Base-by-base conservation (phyloP, 2,113 vertebrate genomes). In the Ardeotis arabs region DNA sequence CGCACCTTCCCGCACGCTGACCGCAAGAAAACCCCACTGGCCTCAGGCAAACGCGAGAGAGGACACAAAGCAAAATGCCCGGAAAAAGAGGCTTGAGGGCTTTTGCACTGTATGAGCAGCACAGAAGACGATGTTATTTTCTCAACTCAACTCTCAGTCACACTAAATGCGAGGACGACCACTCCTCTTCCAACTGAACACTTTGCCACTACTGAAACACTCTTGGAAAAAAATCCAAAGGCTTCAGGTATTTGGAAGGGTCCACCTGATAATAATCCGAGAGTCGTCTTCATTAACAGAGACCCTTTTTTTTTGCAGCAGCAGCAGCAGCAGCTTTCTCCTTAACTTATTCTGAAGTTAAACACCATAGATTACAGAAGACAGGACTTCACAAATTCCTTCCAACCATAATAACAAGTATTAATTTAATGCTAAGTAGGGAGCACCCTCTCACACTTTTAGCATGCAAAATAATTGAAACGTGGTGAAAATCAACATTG, bases 111-210 rank as follows among this genome's bases (percentile, higher is more conserved):
- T 4, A 23, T 3, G 17, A 58, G 55, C 14, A 56, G 68, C 56
- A 25, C 31, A 63, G n/a, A 47, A 47, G 56, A 23, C 0, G 0
- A 0, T 6, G n/a, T 21, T 10, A 28, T 77, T 81, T 69, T 44
- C 74, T 60, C 9, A 47, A 27, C 31, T 11, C 58, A 72, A 1
- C 21, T 70, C 63, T 39, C 39, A n/a, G 76, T 15, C 58, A 16
- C 31, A 14, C 14, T 23, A 17, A 60, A 53, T 1, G 5, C 19
- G 21, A 44, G 29, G 39, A 14, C 7, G 33, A 14, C 22, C 37
- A 33, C 37, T 2, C 17, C 19, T 77, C 60, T 63, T 25, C 84
- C 64, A 55, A 37, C 8, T 0, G 3, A 59, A 27, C 1, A 1
- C 52, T 44, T 2, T 37, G n/a, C 59, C 49, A 33, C 35, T 41